Conservation (phyloP, 2,113 vertebrate species). For the Leptobrachium leishanense region DNA sequence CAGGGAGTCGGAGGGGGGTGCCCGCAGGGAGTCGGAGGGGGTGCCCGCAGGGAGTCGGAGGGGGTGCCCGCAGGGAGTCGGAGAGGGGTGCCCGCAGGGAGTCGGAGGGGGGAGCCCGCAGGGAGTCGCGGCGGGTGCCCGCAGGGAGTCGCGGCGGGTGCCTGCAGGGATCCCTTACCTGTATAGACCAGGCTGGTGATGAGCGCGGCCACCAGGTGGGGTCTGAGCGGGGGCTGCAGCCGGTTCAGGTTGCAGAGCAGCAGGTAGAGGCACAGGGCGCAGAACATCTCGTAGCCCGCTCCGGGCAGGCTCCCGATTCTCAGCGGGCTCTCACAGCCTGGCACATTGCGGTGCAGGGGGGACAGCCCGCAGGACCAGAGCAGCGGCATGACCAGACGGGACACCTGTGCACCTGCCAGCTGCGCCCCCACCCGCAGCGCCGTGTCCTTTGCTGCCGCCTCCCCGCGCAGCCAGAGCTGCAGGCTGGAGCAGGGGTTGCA, state of each 20-base stretch:
- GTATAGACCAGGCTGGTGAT: conserved; percentile 29
- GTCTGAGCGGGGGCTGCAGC: not conserved
- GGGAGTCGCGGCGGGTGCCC: too few species aligned
- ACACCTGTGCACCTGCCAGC: conserved; percentile 6
- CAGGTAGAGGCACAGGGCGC: conserved; percentile 18
- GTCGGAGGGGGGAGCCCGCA: too few species aligned
- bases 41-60: not conserved
- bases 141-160: too few species aligned
- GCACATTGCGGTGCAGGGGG: not conserved
- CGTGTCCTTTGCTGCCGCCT: not conserved
- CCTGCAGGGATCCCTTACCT: conserved; percentile 4
- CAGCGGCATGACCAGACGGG: conserved; percentile 4
- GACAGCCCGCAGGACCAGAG: conserved; percentile 15
- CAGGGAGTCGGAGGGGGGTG: not conserved
- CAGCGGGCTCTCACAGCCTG: conserved; percentile 8
- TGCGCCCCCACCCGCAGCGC: not conserved
- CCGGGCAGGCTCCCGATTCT: not conserved
- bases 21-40: not conserved
- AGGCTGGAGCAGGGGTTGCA: conserved; percentile 29
- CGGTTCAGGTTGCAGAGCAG: not conserved
- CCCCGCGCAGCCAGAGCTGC: conserved; percentile 14
- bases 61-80: too few species aligned
- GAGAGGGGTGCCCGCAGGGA: too few species aligned
- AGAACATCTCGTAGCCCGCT: conserved; percentile 21
- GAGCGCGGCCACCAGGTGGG: conserved; percentile 2